Evolutionary conservation across 1,140 invertebrate genomes (phyloP).

Genomic region (Drosophila grimshawi): DNA sequence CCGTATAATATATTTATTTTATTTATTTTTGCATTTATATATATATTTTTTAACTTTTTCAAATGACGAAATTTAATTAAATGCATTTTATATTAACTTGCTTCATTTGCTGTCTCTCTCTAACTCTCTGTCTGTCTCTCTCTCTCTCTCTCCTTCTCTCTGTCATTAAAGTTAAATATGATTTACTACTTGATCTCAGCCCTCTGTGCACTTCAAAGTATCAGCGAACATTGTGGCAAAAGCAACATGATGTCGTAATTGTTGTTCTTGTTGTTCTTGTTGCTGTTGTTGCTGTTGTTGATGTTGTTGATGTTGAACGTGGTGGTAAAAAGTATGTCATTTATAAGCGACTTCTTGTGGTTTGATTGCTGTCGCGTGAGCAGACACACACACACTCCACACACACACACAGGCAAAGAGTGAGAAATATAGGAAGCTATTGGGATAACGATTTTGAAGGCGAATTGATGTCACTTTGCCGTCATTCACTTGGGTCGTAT

Average conservation of each 20-base stretch:
- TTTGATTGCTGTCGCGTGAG: conserved; percentile 31
- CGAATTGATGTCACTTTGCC: conserved; percentile 58
- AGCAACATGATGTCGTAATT: conserved; percentile 52
- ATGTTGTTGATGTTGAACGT: neutral
- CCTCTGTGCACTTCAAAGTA: conserved; percentile 57
- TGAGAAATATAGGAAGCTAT: conserved; percentile 13
- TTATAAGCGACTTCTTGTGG: conserved; percentile 54
- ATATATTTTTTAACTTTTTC: neutral
- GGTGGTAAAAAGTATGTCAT: conserved; percentile 43
- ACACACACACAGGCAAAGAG: neutral
- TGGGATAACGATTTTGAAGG: conserved; percentile 47
- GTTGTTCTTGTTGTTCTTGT: conserved; percentile 29
- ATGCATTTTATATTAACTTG: too few species aligned
- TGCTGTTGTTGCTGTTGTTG: conserved; percentile 31
- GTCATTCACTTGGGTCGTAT: conserved; percentile 48
- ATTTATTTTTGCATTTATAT: too few species aligned
- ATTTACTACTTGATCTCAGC: neutral
- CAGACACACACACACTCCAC: conserved; percentile 16
- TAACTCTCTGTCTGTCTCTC: neutral
- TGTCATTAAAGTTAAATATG: neutral
- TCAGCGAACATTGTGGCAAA: conserved; percentile 42
- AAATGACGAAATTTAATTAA: too few species aligned
- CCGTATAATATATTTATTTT: too few species aligned
- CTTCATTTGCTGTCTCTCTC: neutral
- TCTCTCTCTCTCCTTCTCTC: neutral